These are phyloP conservation scores for Brachyhypopomus occidentalis DNA, from an alignment of 2,113 vertebrate species.

Conservation along the genomic window DNA sequence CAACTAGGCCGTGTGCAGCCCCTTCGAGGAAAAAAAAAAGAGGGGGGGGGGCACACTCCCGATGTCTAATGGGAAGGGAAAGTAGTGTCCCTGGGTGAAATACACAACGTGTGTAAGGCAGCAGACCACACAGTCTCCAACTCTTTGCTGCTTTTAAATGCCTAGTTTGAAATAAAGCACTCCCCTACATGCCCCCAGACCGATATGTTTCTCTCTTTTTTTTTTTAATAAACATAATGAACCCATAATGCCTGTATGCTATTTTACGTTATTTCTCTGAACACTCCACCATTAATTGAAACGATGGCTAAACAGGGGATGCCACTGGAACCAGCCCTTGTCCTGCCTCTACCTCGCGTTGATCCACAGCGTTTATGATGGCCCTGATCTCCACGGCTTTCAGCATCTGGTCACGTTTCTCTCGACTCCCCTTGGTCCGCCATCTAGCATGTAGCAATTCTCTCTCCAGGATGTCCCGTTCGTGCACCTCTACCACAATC, in stretches of 20 bases:
- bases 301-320: neutral
- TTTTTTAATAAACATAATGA: neutral
- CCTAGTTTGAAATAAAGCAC: neutral
- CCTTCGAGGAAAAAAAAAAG: neutral
- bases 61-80: neutral
- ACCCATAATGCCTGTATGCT: neutral
- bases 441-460: neutral
- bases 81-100: neutral
- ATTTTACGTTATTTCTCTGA: neutral
- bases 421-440: neutral
- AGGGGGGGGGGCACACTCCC: constrained; percentile 20
- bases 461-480: neutral
- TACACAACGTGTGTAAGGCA: neutral
- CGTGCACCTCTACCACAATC: neutral
- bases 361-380: neutral
- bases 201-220: neutral
- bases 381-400: neutral
- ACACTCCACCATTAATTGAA: neutral
- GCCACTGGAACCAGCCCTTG: neutral
- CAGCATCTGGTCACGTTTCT: neutral
- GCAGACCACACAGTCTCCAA: neutral
- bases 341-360: neutral
- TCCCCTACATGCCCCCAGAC: neutral
- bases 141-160: neutral
- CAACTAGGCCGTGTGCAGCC: neutral